These are phyloP conservation scores for Garra rufa DNA, from an alignment of 2,113 vertebrate genomes.

Conservation along the genomic window DNA sequence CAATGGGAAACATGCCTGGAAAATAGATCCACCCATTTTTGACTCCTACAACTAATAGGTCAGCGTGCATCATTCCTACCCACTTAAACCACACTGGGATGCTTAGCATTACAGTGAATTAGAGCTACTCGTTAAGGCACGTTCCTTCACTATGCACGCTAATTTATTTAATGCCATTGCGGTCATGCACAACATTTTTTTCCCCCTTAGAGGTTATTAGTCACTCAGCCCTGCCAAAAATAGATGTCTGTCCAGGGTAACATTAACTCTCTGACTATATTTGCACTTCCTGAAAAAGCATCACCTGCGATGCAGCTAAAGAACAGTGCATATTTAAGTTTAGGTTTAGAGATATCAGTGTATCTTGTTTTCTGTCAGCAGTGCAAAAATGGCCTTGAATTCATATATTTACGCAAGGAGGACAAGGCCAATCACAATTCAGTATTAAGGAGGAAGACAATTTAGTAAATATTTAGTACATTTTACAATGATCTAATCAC, in stretches of 20 bases:
- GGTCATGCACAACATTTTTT: not conserved
- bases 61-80: not conserved
- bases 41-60: constrained; percentile 37
- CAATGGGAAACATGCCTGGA: constrained; percentile 24
- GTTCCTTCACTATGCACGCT: not conserved
- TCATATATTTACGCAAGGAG: not conserved
- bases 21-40: constrained; percentile 40
- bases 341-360: not conserved
- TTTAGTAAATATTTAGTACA: not conserved
- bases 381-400: not conserved
- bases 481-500: not conserved
- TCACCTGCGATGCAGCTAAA: not conserved
- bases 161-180: no score
- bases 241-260: not conserved
- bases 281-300: not conserved
- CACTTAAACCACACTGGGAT: constrained; percentile 39
- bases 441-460: not conserved
- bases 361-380: not conserved
- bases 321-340: not conserved
- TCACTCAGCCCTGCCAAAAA: not conserved
- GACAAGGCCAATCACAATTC: not conserved
- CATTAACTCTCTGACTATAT: not conserved
- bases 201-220: not conserved
- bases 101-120: not conserved
- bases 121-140: not conserved